Evolutionary conservation across 2,113 vertebrate genomes (phyloP), one percentile per base, ranked within the genome.

Genomic region (Myrmophylax atrothorax): DNA sequence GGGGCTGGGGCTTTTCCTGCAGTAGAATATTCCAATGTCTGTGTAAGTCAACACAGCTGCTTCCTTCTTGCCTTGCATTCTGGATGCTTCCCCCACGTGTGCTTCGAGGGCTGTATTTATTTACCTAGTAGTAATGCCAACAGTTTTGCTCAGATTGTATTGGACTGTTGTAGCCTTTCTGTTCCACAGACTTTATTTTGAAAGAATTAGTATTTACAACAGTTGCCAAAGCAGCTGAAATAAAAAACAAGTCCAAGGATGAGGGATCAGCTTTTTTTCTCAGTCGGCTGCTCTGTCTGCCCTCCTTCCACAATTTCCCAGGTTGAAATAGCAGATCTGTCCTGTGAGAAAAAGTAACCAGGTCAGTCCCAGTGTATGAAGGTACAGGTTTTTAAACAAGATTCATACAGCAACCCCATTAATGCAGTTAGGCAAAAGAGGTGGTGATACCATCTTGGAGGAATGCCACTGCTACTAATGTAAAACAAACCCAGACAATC

Each of bases 271-370:
- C 77, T 94, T 42, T 90, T 90, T 72, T 75, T 40, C 62, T 75
- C 68, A 1, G 29, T 8, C 56, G 47, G 81, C 60, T 75, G 87
- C 25, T 53, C 64, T 10, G 11, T 83, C 7, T 11, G 81, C 38
- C 64, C 88, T 20, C 76, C 97, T 74, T 91, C 96, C 24, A 75
- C 97, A 4, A 99, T 96, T 76, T 99, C 99, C 99, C 99, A 99
- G 0, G 99, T 99, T 25, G 99, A 99, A 23, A 84, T 81, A 7
- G 95, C 89, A 75, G 98, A 98, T 98, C 99, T 97, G 80, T 99
- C 99, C 99, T 99, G 89, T 23, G 84, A 79, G 37, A 58, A 84
- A 53, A 10, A 89, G 15, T 1, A 56, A 52, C 17, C 0, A 6
- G 28, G 44, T 92, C 59, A 96, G 16, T 52, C 35, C 18, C 55